Conservation (phyloP, 2,113 vertebrate genomes). For the Lophius piscatorius region DNA sequence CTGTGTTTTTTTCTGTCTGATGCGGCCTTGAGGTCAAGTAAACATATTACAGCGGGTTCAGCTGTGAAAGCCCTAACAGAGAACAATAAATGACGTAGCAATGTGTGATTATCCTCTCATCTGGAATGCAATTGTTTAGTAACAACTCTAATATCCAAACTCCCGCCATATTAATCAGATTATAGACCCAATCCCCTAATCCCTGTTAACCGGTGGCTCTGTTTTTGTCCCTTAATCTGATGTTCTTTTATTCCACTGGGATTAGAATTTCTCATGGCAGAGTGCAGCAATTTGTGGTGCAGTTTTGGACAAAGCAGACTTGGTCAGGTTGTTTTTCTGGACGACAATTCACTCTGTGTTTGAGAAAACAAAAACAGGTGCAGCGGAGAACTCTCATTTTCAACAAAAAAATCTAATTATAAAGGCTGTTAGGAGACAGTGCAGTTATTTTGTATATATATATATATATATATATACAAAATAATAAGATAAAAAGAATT, state of each 20-base stretch:
- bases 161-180: conserved; percentile 77
- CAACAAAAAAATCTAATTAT: conserved; percentile 35
- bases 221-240: conserved; percentile 74
- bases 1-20: conserved; percentile 40
- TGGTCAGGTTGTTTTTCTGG: conserved; percentile 36
- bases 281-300: conserved; percentile 58
- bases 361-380: conserved; percentile 54
- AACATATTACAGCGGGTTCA: conserved; percentile 67
- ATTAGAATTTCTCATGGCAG: conserved; percentile 65
- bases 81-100: conserved; percentile 68
- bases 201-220: conserved; percentile 68
- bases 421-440: neutral
- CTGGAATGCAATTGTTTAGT: conserved; percentile 67
- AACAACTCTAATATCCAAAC: conserved; percentile 67
- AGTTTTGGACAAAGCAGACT: conserved; percentile 45
- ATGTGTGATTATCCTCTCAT: conserved; percentile 66
- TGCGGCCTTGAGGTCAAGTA: conserved; percentile 59
- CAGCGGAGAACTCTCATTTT: conserved; percentile 19
- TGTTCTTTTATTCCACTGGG: conserved; percentile 74
- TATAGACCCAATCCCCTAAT: conserved; percentile 74
- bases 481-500: too few species aligned
- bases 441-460: conserved; percentile 8
- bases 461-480: too few species aligned
- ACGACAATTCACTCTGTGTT: conserved; percentile 41
- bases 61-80: conserved; percentile 52